These are phyloP conservation scores for Periparus ater DNA, from an alignment of 2,797 vertebrate genomes.

Conservation along the genomic window DNA sequence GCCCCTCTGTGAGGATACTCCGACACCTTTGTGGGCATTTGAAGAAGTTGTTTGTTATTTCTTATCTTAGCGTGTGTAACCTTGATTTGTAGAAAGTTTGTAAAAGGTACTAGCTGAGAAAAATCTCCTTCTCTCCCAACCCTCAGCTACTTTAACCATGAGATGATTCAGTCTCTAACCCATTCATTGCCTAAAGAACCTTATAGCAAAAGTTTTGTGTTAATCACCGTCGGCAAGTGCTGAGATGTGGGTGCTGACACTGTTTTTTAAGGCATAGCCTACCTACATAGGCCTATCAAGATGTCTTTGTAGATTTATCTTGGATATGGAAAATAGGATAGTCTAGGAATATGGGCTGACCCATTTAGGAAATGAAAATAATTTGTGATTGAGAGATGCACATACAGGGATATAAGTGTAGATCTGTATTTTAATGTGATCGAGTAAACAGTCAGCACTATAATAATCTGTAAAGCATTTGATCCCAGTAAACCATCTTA, in stretches of 20 bases:
- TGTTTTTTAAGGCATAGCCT: background rate
- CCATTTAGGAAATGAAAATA: constrained; percentile 13
- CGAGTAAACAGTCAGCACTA: constrained; percentile 70
- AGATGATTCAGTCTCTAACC: background rate
- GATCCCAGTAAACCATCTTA: constrained; percentile 80
- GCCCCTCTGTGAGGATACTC: too few species aligned
- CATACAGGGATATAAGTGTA: background rate
- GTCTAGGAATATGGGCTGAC: background rate
- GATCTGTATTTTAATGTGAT: constrained; percentile 69
- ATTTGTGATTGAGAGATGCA: constrained; percentile 4
- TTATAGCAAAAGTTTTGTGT: background rate
- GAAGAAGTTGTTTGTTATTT: too few species aligned
- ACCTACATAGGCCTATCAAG: background rate
- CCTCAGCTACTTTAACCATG: background rate
- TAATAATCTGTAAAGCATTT: constrained; percentile 77
- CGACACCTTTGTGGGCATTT: too few species aligned
- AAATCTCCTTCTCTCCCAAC: background rate
- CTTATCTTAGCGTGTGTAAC: too few species aligned
- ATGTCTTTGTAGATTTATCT: constrained; percentile 7
- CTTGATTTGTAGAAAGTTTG: too few species aligned
- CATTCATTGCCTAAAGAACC: background rate
- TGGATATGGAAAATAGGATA: constrained; percentile 17
- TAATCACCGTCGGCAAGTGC: background rate
- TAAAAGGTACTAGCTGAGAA: too few species aligned
- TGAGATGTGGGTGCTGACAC: background rate